Conservation (phyloP, 2,797 vertebrate genomes). For the Bryconaethiops microstoma region DNA sequence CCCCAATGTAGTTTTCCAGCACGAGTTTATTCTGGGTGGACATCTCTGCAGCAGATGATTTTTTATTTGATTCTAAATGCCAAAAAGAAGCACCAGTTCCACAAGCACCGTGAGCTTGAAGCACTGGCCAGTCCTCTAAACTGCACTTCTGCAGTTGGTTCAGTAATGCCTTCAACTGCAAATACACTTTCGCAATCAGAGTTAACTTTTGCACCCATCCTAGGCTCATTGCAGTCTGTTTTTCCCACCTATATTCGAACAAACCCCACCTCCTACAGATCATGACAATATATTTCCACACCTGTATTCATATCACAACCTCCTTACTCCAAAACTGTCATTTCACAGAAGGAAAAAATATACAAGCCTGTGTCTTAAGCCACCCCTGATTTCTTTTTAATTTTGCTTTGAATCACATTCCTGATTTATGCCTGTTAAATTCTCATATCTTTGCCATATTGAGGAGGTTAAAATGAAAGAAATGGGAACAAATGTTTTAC, state of each 20-base stretch:
- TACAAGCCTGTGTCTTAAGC: too few species aligned
- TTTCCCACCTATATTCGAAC: neutral
- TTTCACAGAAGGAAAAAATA: too few species aligned
- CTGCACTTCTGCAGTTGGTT: neutral
- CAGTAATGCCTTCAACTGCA: neutral
- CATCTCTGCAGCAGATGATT: slow-evolving; percentile 1
- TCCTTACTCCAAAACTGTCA: too few species aligned
- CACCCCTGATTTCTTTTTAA: too few species aligned
- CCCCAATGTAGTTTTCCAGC: slow-evolving; percentile 92
- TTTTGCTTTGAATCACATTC: too few species aligned
- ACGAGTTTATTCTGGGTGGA: slow-evolving; percentile 66
- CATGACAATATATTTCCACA: too few species aligned
- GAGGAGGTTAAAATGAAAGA: too few species aligned
- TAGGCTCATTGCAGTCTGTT: neutral
- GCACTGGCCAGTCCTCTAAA: neutral
- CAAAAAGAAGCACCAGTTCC: neutral
- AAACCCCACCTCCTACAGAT: neutral
- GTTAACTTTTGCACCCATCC: neutral
- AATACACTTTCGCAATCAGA: neutral
- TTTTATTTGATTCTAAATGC: neutral
- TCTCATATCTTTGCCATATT: too few species aligned
- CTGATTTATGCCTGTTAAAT: too few species aligned
- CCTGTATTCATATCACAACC: too few species aligned
- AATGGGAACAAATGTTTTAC: too few species aligned
- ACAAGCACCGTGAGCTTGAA: neutral